These are phyloP conservation scores for Oppia nitens DNA, from an alignment of 1,140 invertebrate species.

Conservation along the genomic window DNA sequence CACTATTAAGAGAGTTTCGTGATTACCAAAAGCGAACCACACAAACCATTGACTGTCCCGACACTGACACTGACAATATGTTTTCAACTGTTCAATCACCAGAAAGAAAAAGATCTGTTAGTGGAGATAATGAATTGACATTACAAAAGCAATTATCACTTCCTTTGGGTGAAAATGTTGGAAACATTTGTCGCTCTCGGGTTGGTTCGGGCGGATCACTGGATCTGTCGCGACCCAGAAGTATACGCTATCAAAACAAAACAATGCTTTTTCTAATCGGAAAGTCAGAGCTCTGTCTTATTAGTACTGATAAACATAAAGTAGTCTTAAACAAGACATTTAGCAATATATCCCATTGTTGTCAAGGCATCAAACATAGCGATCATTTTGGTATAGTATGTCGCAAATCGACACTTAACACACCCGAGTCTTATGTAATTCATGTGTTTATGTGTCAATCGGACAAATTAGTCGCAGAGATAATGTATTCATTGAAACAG, in stretches of 20 bases:
- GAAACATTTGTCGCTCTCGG: no score
- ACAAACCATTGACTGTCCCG: background rate
- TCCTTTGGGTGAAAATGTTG: slow-evolving; percentile 14
- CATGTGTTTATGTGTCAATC: slow-evolving; percentile 83
- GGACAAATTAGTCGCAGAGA: slow-evolving; percentile 32
- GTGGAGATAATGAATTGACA: background rate
- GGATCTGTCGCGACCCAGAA: slow-evolving; percentile 8
- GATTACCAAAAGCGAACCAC: background rate
- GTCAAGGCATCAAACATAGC: slow-evolving; percentile 55
- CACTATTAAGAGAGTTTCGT: slow-evolving; percentile 18
- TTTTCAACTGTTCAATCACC: background rate
- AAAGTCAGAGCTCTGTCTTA: slow-evolving; percentile 64
- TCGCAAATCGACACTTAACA: slow-evolving; percentile 39
- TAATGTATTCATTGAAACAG: slow-evolving; percentile 52
- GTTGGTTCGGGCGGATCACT: slow-evolving; percentile 6
- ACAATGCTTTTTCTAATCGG: slow-evolving; percentile 81
- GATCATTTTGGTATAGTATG: slow-evolving; percentile 90
- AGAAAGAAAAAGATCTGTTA: background rate
- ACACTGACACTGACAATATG: background rate
- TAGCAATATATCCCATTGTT: slow-evolving; percentile 68
- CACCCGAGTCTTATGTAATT: slow-evolving; percentile 46
- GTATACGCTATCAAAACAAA: slow-evolving; percentile 47
- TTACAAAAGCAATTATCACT: slow-evolving; percentile 16
- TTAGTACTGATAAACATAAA: slow-evolving; percentile 77
- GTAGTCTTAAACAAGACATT: slow-evolving; percentile 68